Conservation (phyloP, 2,113 vertebrate species). For the Thymallus thymallus region DNA sequence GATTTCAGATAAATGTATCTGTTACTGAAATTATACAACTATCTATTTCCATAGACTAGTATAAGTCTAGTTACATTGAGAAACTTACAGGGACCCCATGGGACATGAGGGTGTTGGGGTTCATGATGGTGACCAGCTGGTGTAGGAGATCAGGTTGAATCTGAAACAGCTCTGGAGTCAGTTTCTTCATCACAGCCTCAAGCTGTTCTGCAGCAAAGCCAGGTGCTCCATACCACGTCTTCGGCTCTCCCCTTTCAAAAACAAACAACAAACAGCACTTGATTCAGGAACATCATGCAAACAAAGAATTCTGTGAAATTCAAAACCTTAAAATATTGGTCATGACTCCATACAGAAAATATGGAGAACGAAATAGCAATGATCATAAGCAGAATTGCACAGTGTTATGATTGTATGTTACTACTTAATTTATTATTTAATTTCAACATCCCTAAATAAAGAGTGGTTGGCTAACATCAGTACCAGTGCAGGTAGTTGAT, state of each 20-base stretch:
- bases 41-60: too few species aligned
- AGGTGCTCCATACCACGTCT: slow-evolving; percentile 98
- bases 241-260: slow-evolving; percentile 89
- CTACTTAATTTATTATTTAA: too few species aligned
- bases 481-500: slow-evolving; percentile 99
- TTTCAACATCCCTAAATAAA: too few species aligned
- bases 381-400: too few species aligned
- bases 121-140: slow-evolving; percentile 99
- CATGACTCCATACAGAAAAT: too few species aligned
- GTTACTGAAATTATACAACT: too few species aligned
- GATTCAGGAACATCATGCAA: not conserved
- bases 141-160: slow-evolving; percentile 96
- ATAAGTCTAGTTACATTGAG: not conserved
- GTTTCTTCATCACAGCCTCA: slow-evolving; percentile 95
- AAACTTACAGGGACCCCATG: slow-evolving; percentile 88
- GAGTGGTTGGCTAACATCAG: too few species aligned
- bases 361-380: too few species aligned
- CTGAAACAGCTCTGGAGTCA: slow-evolving; percentile 95
- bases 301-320: too few species aligned
- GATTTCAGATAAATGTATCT: too few species aligned
- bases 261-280: not conserved
- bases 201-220: slow-evolving; percentile 94
- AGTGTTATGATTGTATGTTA: not conserved
- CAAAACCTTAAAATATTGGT: too few species aligned
- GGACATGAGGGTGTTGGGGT: slow-evolving; percentile 96